A percentile compares a stretch with the other conserved stretches of the same genome.
phyloP scores from a whole-genome alignment of 2,888 invertebrate genomes.

The Aphelenchoides bicaudatus region DNA sequence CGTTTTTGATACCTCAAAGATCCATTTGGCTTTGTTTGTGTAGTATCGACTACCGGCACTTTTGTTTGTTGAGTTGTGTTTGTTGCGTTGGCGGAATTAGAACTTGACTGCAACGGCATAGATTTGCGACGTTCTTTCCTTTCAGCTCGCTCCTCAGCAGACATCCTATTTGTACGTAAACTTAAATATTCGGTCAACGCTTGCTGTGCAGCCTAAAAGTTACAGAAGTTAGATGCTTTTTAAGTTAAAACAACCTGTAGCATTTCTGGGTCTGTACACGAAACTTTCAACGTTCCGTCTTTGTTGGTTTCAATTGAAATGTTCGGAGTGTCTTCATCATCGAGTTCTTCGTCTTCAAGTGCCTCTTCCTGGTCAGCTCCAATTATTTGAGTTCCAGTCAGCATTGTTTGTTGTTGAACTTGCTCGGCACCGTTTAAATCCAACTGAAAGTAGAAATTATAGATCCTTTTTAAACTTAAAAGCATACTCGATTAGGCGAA shows the following conservation, averaged over 20 bases:
- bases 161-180: conserved; percentile 33
- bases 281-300: conserved; percentile 50
- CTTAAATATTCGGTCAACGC: conserved; percentile 50
- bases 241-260: conserved; percentile 4
- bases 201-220: conserved; percentile 46
- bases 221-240: not conserved
- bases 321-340: conserved; percentile 33
- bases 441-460: conserved; percentile 11
- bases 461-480: not conserved
- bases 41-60: not conserved
- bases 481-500: conserved; percentile 72
- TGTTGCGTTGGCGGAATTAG: not conserved
- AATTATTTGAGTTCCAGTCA: conserved; percentile 2
- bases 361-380: conserved; percentile 8
- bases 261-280: conserved; percentile 48
- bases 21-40: not conserved
- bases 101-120: conserved; percentile 25
- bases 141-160: conserved; percentile 44
- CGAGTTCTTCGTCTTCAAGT: conserved; percentile 36
- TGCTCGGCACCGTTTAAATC: conserved; percentile 2
- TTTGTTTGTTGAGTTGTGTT: not conserved
- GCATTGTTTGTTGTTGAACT: conserved; percentile 13
- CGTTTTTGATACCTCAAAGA: conserved; percentile 5
- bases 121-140: conserved; percentile 50
- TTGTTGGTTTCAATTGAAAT: conserved; percentile 49